Evolutionary conservation across 2,113 vertebrate genomes (phyloP).

Genomic region (Aegotheles bennettii): DNA sequence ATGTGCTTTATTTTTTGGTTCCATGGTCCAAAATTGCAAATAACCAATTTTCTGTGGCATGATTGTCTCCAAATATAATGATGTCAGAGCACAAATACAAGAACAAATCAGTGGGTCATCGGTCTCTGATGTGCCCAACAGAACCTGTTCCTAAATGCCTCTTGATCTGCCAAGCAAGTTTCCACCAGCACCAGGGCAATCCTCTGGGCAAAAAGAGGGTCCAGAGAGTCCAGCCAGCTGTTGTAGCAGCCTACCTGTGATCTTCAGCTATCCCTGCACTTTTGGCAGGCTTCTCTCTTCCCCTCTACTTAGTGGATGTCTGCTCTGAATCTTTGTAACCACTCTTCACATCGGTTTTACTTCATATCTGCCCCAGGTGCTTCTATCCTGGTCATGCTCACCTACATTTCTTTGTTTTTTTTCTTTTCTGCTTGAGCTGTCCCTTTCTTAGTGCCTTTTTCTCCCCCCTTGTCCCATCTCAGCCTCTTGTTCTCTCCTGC

Average conservation of each 20-base stretch:
- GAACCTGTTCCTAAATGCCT: neutral
- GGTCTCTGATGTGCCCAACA: neutral
- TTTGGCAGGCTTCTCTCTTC: neutral
- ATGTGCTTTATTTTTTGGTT: neutral
- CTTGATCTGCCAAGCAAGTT: neutral
- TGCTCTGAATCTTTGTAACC: neutral
- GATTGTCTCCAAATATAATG: neutral
- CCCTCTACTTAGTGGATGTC: neutral
- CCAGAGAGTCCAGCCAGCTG: neutral
- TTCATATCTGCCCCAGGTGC: neutral
- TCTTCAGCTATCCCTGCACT: neutral
- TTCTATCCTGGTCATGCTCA: neutral
- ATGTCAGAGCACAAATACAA: neutral
- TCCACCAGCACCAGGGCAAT: neutral
- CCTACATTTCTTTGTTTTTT: neutral
- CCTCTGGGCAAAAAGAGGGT: fast-evolving
- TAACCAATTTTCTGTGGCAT: neutral
- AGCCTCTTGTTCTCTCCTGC: neutral
- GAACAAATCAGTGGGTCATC: neutral
- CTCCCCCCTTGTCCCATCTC: neutral
- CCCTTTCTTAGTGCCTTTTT: neutral
- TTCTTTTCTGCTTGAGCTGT: neutral
- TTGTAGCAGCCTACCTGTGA: neutral
- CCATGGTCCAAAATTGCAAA: neutral
- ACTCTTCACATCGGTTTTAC: neutral